Evolutionary conservation across 1,140 invertebrate species (phyloP).

Genomic region (Listronotus oregonensis): DNA sequence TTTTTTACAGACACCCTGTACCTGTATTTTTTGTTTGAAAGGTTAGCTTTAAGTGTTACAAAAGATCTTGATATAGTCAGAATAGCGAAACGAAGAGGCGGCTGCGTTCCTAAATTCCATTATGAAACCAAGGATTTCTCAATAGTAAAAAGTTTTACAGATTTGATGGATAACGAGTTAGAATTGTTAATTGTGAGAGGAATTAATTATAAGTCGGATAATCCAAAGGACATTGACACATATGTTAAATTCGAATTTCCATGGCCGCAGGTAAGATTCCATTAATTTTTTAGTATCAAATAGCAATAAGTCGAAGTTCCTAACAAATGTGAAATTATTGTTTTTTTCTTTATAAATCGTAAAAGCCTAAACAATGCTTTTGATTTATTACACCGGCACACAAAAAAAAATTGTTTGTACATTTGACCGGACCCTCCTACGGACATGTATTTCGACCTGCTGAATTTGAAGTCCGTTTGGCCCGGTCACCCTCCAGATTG

Average conservation of each 20-base stretch:
- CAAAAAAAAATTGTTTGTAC: no score
- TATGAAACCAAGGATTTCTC: conserved; percentile 90
- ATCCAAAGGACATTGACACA: conserved; percentile 89
- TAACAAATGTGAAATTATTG: no score
- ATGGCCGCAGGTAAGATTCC: conserved; percentile 79
- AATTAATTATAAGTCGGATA: conserved; percentile 82
- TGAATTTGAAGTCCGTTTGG: no score
- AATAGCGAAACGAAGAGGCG: conserved; percentile 67
- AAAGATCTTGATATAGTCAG: conserved; percentile 89
- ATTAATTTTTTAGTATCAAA: no score
- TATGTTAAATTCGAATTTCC: conserved; percentile 95
- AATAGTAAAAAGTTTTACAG: conserved; percentile 91
- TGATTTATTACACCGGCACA: no score
- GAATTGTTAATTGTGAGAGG: conserved; percentile 87
- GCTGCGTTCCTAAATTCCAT: conserved; percentile 86
- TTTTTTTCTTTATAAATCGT: no score
- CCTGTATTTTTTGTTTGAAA: conserved; percentile 63
- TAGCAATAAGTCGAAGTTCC: no score
- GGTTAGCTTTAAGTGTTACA: conserved; percentile 79
- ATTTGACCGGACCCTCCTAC: no score
- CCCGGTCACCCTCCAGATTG: no score
- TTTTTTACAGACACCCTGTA: no score
- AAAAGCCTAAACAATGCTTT: no score
- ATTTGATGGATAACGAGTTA: conserved; percentile 88
- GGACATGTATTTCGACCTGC: no score